Evolutionary conservation across 2,797 vertebrate genomes (phyloP).

Genomic region (Argya squamiceps): DNA sequence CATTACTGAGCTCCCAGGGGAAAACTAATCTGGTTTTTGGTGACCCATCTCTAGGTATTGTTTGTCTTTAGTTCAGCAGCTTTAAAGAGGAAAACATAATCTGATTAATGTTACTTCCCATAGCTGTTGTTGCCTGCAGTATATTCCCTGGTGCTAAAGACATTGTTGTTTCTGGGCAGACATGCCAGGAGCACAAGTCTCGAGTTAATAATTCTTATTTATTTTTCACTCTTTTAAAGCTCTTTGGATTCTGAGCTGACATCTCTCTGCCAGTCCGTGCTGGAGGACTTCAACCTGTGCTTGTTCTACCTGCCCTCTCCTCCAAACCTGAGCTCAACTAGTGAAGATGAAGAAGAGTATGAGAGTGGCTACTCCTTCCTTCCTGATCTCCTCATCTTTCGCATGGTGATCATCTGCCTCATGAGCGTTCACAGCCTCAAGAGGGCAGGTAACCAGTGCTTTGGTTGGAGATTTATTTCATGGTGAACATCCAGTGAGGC

Average conservation of each 20-base stretch:
- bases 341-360: slow-evolving; percentile 90
- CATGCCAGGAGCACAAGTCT: neutral
- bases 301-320: slow-evolving; percentile 92
- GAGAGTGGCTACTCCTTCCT: slow-evolving; percentile 87
- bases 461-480: accelerated
- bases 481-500: neutral
- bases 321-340: slow-evolving; percentile 76
- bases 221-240: slow-evolving; percentile 61
- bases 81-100: neutral
- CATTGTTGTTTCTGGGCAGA: neutral
- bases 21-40: neutral
- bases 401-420: slow-evolving; percentile 93
- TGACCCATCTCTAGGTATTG: neutral
- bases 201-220: neutral
- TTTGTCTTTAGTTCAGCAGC: neutral
- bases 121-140: neutral
- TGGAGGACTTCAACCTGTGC: slow-evolving; percentile 97
- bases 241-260: slow-evolving; percentile 92
- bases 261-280: slow-evolving; percentile 92
- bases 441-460: slow-evolving; percentile 84
- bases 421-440: slow-evolving; percentile 97
- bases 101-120: neutral
- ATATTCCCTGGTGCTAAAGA: neutral
- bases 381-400: slow-evolving; percentile 91
- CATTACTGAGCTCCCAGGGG: neutral